phyloP scores from a whole-genome alignment of 2,797 vertebrate species.

The Staurois parvus region DNA sequence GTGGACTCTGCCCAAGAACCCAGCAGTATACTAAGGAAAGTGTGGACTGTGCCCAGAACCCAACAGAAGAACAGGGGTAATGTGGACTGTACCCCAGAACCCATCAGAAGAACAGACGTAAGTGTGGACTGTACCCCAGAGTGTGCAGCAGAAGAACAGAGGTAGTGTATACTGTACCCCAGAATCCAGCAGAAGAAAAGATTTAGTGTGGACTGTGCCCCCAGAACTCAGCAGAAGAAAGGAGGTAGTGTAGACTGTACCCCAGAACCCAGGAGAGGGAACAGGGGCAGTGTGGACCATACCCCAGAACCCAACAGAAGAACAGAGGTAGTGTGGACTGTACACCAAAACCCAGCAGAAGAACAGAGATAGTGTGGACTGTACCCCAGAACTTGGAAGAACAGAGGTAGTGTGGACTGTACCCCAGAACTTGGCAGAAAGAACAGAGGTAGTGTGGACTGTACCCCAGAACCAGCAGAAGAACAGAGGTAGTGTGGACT shows the following conservation, averaged over 20 bases:
- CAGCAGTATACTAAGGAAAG: too few species aligned
- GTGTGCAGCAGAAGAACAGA: neutral
- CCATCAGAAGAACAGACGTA: too few species aligned
- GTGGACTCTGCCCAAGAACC: too few species aligned
- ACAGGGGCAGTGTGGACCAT: too few species aligned
- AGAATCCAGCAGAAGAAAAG: neutral
- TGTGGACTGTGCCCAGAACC: too few species aligned
- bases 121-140: too few species aligned
- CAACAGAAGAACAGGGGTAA: neutral
- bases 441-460: neutral
- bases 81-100: neutral
- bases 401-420: neutral
- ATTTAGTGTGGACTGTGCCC: neutral
- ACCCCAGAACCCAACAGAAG: too few species aligned
- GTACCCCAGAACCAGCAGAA: neutral
- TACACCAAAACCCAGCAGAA: neutral
- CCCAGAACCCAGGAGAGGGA: neutral
- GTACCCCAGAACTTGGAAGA: fast-evolving
- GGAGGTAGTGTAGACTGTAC: neutral
- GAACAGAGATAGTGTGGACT: neutral
- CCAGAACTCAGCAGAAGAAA: neutral
- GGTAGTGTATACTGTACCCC: neutral
- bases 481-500: neutral
- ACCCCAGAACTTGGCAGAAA: fast-evolving
- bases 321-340: too few species aligned